Conservation (phyloP, 2,113 vertebrate species). For the Lepus americanus region DNA sequence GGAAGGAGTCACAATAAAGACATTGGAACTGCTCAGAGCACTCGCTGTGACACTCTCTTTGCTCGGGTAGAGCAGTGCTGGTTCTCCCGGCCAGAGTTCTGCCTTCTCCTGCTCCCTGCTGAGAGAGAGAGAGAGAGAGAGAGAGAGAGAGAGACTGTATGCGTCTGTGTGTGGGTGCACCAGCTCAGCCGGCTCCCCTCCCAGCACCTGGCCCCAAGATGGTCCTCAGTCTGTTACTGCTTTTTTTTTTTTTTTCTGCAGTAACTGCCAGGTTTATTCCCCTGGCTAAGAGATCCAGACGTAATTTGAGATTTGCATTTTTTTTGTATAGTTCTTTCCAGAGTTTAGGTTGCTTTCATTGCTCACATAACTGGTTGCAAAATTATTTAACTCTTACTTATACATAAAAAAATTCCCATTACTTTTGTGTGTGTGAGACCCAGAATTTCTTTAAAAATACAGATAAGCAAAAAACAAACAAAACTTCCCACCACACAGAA, state of each 20-base stretch:
- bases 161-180: too few species aligned
- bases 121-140: too few species aligned
- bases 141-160: too few species aligned
- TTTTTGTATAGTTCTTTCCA: conserved; percentile 64
- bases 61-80: too few species aligned
- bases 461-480: conserved; percentile 68
- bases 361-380: conserved; percentile 73
- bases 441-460: conserved; percentile 77
- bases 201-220: not conserved
- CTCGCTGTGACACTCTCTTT: too few species aligned
- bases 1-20: too few species aligned
- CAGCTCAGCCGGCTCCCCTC: not conserved
- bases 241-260: not conserved
- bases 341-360: conserved; percentile 66
- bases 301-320: conserved; percentile 74
- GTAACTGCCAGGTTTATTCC: conserved; percentile 81
- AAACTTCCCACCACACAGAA: conserved; percentile 63
- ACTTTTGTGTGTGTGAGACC: conserved; percentile 52
- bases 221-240: not conserved
- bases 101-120: too few species aligned
- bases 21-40: too few species aligned
- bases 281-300: conserved; percentile 71
- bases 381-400: conserved; percentile 59
- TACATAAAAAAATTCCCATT: conserved; percentile 62
- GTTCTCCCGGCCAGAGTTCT: too few species aligned